Evolutionary conservation across 2,797 vertebrate genomes (phyloP).

Genomic region (Lindbergichthys nudifrons): DNA sequence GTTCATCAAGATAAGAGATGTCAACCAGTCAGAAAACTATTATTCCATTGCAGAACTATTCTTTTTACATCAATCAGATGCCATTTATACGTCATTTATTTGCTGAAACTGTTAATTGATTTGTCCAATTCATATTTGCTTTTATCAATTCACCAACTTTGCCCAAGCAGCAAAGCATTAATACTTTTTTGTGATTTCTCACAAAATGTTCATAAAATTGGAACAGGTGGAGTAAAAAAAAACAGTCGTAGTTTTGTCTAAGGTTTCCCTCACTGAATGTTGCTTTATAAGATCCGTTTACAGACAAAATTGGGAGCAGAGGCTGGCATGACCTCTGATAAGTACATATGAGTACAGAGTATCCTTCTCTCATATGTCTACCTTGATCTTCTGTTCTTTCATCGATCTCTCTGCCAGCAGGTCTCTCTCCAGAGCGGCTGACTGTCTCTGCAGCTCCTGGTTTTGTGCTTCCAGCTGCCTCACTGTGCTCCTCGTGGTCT

Average conservation of each 20-base stretch:
- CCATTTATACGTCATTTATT: too few relatives aligned
- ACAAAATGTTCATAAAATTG: too few relatives aligned
- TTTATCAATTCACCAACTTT: too few relatives aligned
- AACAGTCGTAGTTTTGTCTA: not conserved
- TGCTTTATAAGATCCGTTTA: not conserved
- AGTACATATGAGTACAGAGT: not conserved
- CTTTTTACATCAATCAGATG: too few relatives aligned
- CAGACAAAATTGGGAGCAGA: not conserved
- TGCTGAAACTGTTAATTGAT: too few relatives aligned
- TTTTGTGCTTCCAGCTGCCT: slow-evolving; percentile 90
- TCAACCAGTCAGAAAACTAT: too few relatives aligned
- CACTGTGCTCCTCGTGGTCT: slow-evolving; percentile 86
- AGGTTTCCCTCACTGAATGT: not conserved
- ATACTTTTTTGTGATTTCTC: too few relatives aligned
- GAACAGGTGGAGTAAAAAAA: too few relatives aligned
- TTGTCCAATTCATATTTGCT: too few relatives aligned
- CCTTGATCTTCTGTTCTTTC: slow-evolving; percentile 95
- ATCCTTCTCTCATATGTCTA: slow-evolving; percentile 62
- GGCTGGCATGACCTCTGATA: not conserved
- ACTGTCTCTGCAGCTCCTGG: slow-evolving; percentile 88
- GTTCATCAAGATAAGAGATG: too few relatives aligned
- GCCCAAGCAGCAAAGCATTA: too few relatives aligned
- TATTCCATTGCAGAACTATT: too few relatives aligned
- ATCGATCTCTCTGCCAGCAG: slow-evolving; percentile 89
- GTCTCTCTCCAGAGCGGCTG: slow-evolving; percentile 87